Evolutionary conservation across 1,140 invertebrate species (phyloP).

Genomic region (Cephus cinctus): DNA sequence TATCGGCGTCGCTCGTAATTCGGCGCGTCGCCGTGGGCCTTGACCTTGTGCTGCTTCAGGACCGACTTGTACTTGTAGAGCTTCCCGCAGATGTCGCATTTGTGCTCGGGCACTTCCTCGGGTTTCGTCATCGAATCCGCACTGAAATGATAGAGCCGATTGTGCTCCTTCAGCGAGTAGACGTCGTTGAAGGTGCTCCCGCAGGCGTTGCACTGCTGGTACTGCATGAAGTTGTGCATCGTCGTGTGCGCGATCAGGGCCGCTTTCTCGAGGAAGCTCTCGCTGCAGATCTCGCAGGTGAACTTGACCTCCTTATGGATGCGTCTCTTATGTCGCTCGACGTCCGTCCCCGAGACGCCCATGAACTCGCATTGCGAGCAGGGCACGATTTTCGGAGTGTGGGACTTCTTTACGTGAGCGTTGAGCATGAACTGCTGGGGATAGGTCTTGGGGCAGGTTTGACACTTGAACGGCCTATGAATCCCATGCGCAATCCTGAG

Average conservation of each 20-base stretch:
- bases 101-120: conserved; percentile 14
- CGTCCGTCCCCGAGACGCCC: conserved; percentile 28
- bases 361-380: conserved; percentile 23
- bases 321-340: conserved; percentile 30
- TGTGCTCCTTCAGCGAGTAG: conserved; percentile 7
- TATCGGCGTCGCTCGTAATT: conserved; percentile 9
- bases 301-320: conserved; percentile 27
- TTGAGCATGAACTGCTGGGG: conserved; percentile 33
- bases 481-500: conserved; percentile 21
- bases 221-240: conserved; percentile 30
- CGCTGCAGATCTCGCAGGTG: conserved; percentile 34
- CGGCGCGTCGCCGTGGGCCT: background rate
- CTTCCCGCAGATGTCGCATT: conserved; percentile 26
- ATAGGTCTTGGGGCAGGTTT: conserved; percentile 35
- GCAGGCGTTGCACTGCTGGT: conserved; percentile 60
- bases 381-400: conserved; percentile 18
- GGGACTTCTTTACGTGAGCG: conserved; percentile 25
- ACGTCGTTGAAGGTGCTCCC: conserved; percentile 58
- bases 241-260: conserved; percentile 30
- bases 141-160: conserved; percentile 24
- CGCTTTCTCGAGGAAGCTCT: conserved; percentile 30
- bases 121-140: conserved; percentile 60
- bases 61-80: conserved; percentile 16
- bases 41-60: conserved; percentile 7
- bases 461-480: conserved; percentile 35